phyloP scores from a whole-genome alignment of 2,888 invertebrate species.

The Idaea dimidiata region DNA sequence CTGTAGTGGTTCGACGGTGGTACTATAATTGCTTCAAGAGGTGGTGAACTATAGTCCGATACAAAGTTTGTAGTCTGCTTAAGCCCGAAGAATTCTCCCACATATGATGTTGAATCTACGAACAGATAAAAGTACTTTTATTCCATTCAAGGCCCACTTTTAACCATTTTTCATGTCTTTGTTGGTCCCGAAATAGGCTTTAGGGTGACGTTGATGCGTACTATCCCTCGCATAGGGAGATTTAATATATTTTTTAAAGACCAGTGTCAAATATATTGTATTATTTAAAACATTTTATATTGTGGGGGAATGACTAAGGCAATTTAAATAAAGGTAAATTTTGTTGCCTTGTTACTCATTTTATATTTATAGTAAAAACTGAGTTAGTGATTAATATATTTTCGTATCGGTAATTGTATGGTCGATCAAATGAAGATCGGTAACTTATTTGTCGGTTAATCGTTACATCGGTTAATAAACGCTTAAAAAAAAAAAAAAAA shows the following conservation, averaged over 20 bases:
- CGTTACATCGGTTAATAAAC: too few species aligned
- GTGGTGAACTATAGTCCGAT: slow-evolving; percentile 11
- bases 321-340: too few species aligned
- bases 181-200: slow-evolving; percentile 64
- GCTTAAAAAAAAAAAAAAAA: too few species aligned
- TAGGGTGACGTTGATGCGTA: slow-evolving; percentile 55
- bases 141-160: slow-evolving; percentile 67
- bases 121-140: slow-evolving; percentile 71
- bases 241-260: slow-evolving; percentile 52
- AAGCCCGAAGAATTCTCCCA: slow-evolving; percentile 37
- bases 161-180: slow-evolving; percentile 77
- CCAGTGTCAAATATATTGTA: slow-evolving; percentile 21
- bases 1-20: too few species aligned
- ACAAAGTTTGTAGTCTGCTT: slow-evolving; percentile 39
- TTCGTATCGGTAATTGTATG: too few species aligned
- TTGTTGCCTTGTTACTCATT: too few species aligned
- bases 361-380: too few species aligned
- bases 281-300: slow-evolving; percentile 23
- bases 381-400: too few species aligned
- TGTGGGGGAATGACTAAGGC: too few species aligned
- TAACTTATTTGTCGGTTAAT: too few species aligned
- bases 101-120: slow-evolving; percentile 56
- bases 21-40: too few species aligned
- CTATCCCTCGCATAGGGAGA: slow-evolving; percentile 52
- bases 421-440: too few species aligned